These are phyloP conservation scores for Microtus ochrogaster DNA, from an alignment of 2,113 vertebrate species.

Conservation along the genomic window DNA sequence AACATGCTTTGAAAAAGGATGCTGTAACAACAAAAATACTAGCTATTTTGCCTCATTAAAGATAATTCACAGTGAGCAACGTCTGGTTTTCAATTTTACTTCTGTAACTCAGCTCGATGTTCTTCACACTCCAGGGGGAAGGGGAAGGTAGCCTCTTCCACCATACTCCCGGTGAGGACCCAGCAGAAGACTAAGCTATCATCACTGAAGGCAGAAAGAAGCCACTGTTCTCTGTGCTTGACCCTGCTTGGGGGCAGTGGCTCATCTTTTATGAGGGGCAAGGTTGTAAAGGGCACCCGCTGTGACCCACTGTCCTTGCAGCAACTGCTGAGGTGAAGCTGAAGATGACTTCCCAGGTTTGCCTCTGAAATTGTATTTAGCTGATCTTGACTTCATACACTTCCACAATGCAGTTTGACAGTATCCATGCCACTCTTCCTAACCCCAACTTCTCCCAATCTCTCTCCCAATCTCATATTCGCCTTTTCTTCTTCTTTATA, in stretches of 20 bases:
- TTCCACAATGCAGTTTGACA: background rate
- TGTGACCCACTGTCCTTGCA: background rate
- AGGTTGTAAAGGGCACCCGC: background rate
- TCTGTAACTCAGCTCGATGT: background rate
- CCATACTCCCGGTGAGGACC: background rate
- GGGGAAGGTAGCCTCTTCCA: background rate
- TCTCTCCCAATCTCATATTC: background rate
- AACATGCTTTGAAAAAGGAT: slow-evolving; percentile 1
- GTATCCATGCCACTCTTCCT: background rate
- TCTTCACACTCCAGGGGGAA: background rate
- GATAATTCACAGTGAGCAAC: background rate
- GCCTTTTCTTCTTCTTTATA: background rate
- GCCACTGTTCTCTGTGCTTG: background rate
- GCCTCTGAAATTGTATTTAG: background rate
- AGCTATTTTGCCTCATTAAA: background rate
- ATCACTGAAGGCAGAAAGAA: background rate
- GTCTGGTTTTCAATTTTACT: background rate
- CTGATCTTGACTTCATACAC: background rate
- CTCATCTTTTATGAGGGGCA: background rate
- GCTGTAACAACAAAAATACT: background rate
- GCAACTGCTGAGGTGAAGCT: background rate
- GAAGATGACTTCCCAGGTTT: background rate
- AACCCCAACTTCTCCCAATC: background rate
- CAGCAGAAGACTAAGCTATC: background rate
- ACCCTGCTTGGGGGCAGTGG: background rate